Percentiles rank a stretch among this genome's conserved stretches.
Evolutionary conservation across 2,888 invertebrate genomes (phyloP).

Genomic region (Lithophane leautieri): DNA sequence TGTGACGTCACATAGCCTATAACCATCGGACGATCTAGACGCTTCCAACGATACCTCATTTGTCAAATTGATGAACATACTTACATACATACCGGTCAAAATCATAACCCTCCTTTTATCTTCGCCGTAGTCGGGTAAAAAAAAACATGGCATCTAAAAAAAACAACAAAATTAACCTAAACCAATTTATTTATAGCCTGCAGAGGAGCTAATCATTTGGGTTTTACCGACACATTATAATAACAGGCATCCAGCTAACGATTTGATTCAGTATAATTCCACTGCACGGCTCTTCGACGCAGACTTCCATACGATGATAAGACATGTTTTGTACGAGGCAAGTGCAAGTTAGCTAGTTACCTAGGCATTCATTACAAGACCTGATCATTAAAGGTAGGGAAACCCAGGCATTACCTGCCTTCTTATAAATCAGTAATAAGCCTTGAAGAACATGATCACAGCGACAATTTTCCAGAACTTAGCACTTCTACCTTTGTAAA

Average conservation of each 20-base stretch:
- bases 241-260: neutral
- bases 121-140: no score
- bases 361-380: constrained; percentile 17
- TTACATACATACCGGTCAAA: no score
- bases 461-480: neutral
- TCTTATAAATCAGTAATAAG: neutral
- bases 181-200: constrained; percentile 16
- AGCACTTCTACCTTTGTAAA: no score
- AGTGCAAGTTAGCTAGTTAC: constrained; percentile 15
- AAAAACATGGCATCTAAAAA: no score
- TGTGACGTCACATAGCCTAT: no score
- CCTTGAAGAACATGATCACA: neutral
- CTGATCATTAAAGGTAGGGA: constrained; percentile 21
- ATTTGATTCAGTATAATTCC: constrained; percentile 55
- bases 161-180: neutral
- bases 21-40: no score
- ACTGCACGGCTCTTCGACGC: neutral
- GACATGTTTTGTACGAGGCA: constrained; percentile 32
- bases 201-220: constrained; percentile 22
- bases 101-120: no score
- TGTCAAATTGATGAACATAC: no score
- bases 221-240: constrained; percentile 44
- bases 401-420: constrained; percentile 14
- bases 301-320: constrained; percentile 37
- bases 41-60: no score